Base-by-base conservation (phyloP, 2,888 invertebrate genomes). In the Machimus rusticus region DNA sequence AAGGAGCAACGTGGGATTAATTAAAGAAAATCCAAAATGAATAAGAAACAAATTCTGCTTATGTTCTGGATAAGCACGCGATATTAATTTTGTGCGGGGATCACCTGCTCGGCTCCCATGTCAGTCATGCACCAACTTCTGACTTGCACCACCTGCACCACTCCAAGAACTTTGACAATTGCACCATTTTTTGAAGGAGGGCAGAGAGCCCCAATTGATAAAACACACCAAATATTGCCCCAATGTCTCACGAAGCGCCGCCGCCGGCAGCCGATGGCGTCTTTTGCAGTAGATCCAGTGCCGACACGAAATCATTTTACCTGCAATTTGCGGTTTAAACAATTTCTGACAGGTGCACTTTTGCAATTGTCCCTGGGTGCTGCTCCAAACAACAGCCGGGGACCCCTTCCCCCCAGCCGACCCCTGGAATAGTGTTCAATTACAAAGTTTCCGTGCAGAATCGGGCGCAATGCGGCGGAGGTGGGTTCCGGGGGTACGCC, bases 311-410 rank as follows among this genome's bases (percentile, higher is more conserved):
- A 81, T 81, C 81, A 81, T 79, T 79, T 66, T 46, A 86, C 57
- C 77, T 55, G 39, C 81, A 79, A 81, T 87, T 87, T 87, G 87
- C 34, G 87, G 87, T 87, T 87, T 81, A 46, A 81, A 79, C 43
- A 87, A 87, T 87, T 81, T 79, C 87, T 87, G 87, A 87, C 87
- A 81, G 81, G 87, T 87, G 81, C 76, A 86, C 85, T 85, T 85
- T 74, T 43, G 74, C 85, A 85, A 85, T 74, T 85, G 85, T 85
- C 74, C 46, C 16, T 43, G 43, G 46, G 23, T 79, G 34, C 66
- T 66, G n/a, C 85, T 23, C 57, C 51, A 51, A 51, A 55, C 34
- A 55, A 81, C 19, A 16, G 12, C 19, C 77, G 77, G 8, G 57
- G 9, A n/a, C 43, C 43, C 16, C 23, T 34, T 23, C 12, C 66